Evolutionary conservation across 1,140 invertebrate species (phyloP), one percentile per base, ranked within the genome.

Genomic region (Armadillidium nasatum): DNA sequence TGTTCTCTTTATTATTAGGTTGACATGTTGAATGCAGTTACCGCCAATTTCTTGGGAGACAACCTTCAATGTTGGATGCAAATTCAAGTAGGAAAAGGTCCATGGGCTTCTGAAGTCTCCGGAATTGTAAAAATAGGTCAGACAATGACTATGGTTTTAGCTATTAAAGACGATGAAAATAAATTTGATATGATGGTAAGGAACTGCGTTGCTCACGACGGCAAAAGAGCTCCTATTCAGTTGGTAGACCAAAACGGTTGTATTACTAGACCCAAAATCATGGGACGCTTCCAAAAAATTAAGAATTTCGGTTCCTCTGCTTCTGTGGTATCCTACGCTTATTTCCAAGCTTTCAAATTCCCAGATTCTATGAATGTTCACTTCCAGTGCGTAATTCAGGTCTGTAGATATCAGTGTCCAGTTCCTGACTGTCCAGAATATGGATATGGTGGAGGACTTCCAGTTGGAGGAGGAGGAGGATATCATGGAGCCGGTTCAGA

Each of bases 11-110:
- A 4, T 60, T 72, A 15, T 13, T 83, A 86, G 81, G 94, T 96
- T 21, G 94, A 96, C 84, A 96, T 95, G 93, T 83, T 96, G 78
- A 93, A 96, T 83, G 94, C 94, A 0, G 94, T 96, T 23, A 95
- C 94, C 0, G 94, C 94, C 19, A 96, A 96, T 87, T 96, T 96
- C 88, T 88, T 96, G 77, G 94, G 94, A 15, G 94, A 96, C 85
- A 96, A 96, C 85, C 87, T 96, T 73, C 94, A 95, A 84, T 96
- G 94, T 84, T 96, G 94, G 94, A 96, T 96, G 94, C 94, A 96
- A 85, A 95, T 96, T 79, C 94, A 96, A 85, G 83, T 84, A 22
- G 94, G 94, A 43, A 95, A 95, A 84, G 94, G 94, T 74, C 94
- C 94, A 0, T 96, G 94, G 94, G 94, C 94, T 22, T 94, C 92